These are phyloP conservation scores for Pseudopleuronectes americanus DNA, from an alignment of 2,797 vertebrate species.

Conservation along the genomic window DNA sequence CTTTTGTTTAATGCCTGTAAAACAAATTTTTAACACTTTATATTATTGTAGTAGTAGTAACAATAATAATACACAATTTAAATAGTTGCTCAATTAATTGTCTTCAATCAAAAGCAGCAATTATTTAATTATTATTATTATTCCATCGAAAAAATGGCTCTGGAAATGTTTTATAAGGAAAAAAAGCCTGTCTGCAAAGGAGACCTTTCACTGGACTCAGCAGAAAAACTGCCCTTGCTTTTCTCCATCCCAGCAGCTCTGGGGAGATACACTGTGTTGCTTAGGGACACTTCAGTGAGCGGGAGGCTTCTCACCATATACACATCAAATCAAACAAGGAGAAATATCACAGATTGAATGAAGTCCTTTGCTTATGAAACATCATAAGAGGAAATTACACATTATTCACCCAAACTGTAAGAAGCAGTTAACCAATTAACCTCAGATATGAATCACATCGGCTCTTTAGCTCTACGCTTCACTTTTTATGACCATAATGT, in stretches of 20 bases:
- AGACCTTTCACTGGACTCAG: neutral
- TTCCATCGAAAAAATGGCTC: too few species aligned
- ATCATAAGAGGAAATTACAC: neutral
- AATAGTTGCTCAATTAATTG: too few species aligned
- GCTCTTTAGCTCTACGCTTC: neutral
- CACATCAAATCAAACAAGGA: conserved; percentile 24
- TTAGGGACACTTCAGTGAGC: conserved; percentile 1
- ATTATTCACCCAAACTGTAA: conserved; percentile 5
- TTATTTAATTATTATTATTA: too few species aligned
- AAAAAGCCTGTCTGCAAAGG: neutral
- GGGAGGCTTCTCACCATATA: neutral
- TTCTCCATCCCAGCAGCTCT: neutral
- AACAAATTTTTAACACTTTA: too few species aligned
- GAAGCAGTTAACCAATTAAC: conserved; percentile 41
- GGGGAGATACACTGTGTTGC: neutral
- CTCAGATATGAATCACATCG: conserved; percentile 20
- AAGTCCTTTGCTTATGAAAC: neutral
- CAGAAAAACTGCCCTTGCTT: neutral
- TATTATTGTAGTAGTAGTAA: too few species aligned
- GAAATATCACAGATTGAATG: conserved; percentile 11
- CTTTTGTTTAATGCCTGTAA: too few species aligned
- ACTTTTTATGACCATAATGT: conserved; percentile 16
- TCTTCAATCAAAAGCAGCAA: too few species aligned
- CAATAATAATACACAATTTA: too few species aligned
- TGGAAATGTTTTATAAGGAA: too few species aligned